Evolutionary conservation across 2,797 vertebrate genomes (phyloP).

Genomic region (Limnodromus scolopaceus): DNA sequence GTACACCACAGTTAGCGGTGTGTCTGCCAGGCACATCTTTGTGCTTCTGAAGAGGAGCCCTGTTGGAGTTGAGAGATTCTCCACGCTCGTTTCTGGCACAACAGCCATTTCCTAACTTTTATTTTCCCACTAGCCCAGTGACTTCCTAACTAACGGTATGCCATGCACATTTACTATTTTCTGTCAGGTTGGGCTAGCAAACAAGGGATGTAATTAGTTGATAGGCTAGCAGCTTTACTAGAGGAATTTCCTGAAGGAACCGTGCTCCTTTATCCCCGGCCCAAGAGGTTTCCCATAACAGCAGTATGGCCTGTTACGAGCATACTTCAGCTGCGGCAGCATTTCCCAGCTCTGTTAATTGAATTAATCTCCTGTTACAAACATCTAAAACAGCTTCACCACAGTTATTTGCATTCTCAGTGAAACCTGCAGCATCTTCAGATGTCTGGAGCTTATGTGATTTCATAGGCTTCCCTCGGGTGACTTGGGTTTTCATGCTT

Average conservation of each 20-base stretch:
- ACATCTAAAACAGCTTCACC: not conserved
- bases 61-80: not conserved
- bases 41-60: not conserved
- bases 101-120: not conserved
- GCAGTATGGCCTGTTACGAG: not conserved
- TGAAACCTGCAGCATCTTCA: not conserved
- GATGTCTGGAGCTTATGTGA: not conserved
- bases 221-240: not conserved
- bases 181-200: not conserved
- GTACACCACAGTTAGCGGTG: not conserved
- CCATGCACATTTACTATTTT: not conserved
- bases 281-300: not conserved
- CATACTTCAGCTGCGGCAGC: not conserved
- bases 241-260: not conserved
- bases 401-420: not conserved
- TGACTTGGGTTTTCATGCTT: not conserved
- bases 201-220: not conserved
- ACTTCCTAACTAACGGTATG: not conserved
- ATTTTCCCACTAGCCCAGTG: not conserved
- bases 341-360: not conserved
- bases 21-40: not conserved
- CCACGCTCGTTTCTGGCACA: not conserved
- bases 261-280: not conserved
- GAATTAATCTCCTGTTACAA: not conserved
- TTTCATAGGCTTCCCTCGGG: not conserved